Evolutionary conservation across 2,113 vertebrate species (phyloP).

Genomic region (Brienomyrus longianalis): DNA sequence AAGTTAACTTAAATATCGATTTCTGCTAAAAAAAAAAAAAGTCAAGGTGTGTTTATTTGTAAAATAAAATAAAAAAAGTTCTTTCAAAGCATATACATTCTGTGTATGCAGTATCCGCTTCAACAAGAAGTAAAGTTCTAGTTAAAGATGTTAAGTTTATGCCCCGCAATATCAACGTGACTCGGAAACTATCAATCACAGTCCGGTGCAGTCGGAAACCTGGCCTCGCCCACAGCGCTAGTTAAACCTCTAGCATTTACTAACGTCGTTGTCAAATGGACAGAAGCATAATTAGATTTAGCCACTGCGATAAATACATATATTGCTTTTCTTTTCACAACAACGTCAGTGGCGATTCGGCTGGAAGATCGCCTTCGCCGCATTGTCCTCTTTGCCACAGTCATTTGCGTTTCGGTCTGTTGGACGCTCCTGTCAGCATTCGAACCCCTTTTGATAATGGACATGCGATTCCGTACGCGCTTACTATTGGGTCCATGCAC

Average conservation of each 20-base stretch:
- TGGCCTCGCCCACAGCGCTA: background rate
- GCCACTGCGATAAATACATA: slow-evolving; percentile 40
- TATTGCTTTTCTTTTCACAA: slow-evolving; percentile 28
- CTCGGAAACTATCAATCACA: background rate
- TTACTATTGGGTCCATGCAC: slow-evolving; percentile 34
- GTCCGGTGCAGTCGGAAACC: background rate
- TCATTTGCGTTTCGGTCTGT: slow-evolving; percentile 22
- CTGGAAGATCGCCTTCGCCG: background rate
- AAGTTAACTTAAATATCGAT: background rate
- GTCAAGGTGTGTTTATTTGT: background rate
- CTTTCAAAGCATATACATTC: background rate
- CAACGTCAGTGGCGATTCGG: background rate
- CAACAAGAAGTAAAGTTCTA: background rate
- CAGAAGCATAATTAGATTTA: slow-evolving; percentile 33
- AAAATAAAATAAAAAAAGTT: background rate
- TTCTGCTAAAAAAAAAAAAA: background rate
- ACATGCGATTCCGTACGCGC: slow-evolving; percentile 32
- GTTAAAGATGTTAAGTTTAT: background rate
- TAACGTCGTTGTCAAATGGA: slow-evolving; percentile 29
- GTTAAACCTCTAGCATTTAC: background rate
- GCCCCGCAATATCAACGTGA: background rate
- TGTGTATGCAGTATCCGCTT: background rate
- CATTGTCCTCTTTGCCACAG: slow-evolving; percentile 34
- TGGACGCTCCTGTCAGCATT: slow-evolving; percentile 45
- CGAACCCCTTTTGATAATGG: slow-evolving; percentile 36